Conservation (phyloP, 1,140 invertebrate genomes). For the Drosophila dunni region DNA sequence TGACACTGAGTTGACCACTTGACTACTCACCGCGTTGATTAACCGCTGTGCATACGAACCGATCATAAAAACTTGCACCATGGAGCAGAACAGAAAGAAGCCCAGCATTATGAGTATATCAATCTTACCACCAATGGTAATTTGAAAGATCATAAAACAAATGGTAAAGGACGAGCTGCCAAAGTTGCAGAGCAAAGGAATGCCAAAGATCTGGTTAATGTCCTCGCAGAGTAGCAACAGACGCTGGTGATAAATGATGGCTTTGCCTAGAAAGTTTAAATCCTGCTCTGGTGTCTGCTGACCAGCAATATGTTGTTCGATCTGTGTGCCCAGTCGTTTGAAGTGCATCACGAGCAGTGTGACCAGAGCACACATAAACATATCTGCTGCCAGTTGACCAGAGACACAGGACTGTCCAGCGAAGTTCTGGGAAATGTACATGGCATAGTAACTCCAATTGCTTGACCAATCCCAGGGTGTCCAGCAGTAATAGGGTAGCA, state of each 20-base stretch:
- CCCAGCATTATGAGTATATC: constrained; percentile 67
- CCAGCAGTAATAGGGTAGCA: constrained; percentile 72
- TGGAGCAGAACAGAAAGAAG: constrained; percentile 66
- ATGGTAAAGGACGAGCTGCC: constrained; percentile 68
- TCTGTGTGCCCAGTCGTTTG: constrained; percentile 30
- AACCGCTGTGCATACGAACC: constrained; percentile 64
- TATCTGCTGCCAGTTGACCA: constrained; percentile 67
- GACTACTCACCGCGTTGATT: constrained; percentile 54
- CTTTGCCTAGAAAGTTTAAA: constrained; percentile 48
- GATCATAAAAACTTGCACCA: constrained; percentile 74
- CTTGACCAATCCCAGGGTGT: constrained; percentile 70
- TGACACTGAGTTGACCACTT: too few relatives aligned
- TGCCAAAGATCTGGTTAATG: constrained; percentile 67
- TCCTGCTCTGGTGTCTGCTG: constrained; percentile 26
- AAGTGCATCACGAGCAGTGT: constrained; percentile 76
- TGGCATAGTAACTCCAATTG: constrained; percentile 61
- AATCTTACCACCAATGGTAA: constrained; percentile 66
- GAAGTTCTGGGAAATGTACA: constrained; percentile 63
- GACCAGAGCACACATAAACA: constrained; percentile 67
- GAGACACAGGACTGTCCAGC: constrained; percentile 65
- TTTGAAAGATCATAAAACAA: constrained; percentile 75
- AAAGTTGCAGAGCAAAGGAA: constrained; percentile 69
- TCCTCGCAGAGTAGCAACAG: constrained; percentile 52
- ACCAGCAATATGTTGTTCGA: constrained; percentile 50
- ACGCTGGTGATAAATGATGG: constrained; percentile 64